Evolutionary conservation across 2,888 invertebrate genomes (phyloP), one percentile per base, ranked within the genome.

Genomic region (Blera fallax): DNA sequence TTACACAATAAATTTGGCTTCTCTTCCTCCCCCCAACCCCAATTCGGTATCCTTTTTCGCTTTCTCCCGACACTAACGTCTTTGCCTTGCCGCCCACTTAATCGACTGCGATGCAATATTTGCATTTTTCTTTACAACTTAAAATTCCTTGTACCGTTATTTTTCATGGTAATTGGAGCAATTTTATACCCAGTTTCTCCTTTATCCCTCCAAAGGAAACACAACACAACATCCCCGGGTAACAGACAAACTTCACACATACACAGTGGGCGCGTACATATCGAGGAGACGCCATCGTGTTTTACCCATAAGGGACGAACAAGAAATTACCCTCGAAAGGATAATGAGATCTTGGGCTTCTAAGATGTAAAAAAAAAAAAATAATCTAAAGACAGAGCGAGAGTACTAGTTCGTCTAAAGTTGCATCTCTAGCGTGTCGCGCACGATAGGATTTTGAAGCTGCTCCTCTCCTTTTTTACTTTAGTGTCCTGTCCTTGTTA

Each of bases 301-400:
- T n/a, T n/a, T n/a, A n/a, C 24, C 24, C 24, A 24, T 24, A 3
- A 24, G 4, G 24, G 24, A 24, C 24, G 24, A 24, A 37, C 10
- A 76, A 72, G 80, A 77, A 81, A 85, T 85, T 81, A 40, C 81
- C 85, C 72, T 81, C 81, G 72, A 54, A 81, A 76, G 48, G 72
- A 85, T 81, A 85, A 81, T 81, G 72, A 85, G 85, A 81, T 85
- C 81, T 77, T 72, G 64, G 72, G 56, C 16, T 56, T 64, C 56
- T 56, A 58, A 54, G 34, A 27, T 56, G 67, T 34, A 69, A 52
- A 54, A 58, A 50, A 6, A 52, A 1, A 43, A 2, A 27, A 5
- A 45, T 14, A 54, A 24, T 7, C n/a, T 11, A 58, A 6, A 50
- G 58, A 37, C 16, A 58, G 29, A 34, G n/a, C 11, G 40, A 18